A percentile compares a stretch with the other conserved stretches of the same genome.
Conservation (phyloP, 2,888 invertebrate species). For the Scaptomyza cyrtandrae region DNA sequence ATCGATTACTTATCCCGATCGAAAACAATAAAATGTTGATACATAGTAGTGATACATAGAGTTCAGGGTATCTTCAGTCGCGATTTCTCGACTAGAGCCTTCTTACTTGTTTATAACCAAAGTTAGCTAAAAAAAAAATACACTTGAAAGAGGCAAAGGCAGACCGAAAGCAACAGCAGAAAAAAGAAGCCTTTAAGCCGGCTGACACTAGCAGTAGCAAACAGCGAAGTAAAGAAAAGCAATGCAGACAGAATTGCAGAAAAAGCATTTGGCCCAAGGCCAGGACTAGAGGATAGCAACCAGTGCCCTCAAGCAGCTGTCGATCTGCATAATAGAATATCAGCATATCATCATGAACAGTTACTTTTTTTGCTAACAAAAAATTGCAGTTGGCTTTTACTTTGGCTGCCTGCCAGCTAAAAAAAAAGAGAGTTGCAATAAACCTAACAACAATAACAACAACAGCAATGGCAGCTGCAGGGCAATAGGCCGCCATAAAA, state of each 20-base stretch:
- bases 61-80: no score
- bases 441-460: not conserved
- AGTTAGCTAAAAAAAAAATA: conserved; percentile 4
- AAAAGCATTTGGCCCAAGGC: no score
- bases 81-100: no score
- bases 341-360: conserved; percentile 60
- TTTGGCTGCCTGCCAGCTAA: conserved; percentile 10
- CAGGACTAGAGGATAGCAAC: not conserved
- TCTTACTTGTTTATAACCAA: no score
- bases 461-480: conserved; percentile 34
- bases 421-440: conserved; percentile 29
- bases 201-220: conserved; percentile 22
- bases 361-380: conserved; percentile 41
- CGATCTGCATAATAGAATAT: conserved; percentile 73
- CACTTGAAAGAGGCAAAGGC: conserved; percentile 4
- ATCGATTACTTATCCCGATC: no score
- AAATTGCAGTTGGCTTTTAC: conserved; percentile 32
- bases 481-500: conserved; percentile 57
- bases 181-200: conserved; percentile 19
- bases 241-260: no score
- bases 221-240: not conserved
- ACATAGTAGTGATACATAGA: no score
- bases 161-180: no score
- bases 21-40: no score
- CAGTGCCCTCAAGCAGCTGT: conserved; percentile 42